Percentiles rank a stretch among this genome's conserved stretches.
Evolutionary conservation across 2,888 invertebrate species (phyloP).

Genomic region (Gnatocerus cornutus): DNA sequence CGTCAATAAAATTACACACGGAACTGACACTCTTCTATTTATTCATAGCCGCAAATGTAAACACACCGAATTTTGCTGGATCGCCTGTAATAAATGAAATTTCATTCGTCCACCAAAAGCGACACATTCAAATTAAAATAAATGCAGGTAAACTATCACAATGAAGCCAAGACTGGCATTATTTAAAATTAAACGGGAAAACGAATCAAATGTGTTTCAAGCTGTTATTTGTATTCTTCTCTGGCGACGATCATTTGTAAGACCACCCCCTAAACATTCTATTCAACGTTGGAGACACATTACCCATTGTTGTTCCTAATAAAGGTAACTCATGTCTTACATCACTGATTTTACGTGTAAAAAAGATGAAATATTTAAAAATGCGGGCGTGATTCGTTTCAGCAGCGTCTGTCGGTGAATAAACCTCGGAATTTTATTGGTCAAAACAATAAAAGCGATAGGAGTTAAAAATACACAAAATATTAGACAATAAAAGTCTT

Average conservation of each 20-base stretch:
- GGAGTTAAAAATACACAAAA: constrained; percentile 27
- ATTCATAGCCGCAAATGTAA: too few relatives aligned
- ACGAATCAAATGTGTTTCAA: constrained; percentile 52
- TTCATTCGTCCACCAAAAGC: too few relatives aligned
- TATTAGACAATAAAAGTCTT: constrained; percentile 43
- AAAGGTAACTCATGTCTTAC: constrained; percentile 58
- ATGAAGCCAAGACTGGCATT: background rate
- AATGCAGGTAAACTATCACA: constrained; percentile 17
- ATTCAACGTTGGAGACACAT: constrained; percentile 58
- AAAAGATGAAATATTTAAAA: constrained; percentile 16
- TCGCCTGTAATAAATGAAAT: too few relatives aligned
- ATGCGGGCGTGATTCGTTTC: too few relatives aligned
- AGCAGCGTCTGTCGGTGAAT: background rate
- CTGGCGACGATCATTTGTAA: constrained; percentile 50
- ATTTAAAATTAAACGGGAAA: constrained; percentile 48
- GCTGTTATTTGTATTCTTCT: constrained; percentile 51
- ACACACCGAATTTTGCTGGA: too few relatives aligned
- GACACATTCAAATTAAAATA: constrained; percentile 60
- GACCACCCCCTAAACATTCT: constrained; percentile 56
- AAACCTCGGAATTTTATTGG: constrained; percentile 12
- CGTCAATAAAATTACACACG: too few relatives aligned
- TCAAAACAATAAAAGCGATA: constrained; percentile 35
- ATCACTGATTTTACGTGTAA: constrained; percentile 51
- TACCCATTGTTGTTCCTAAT: constrained; percentile 59
- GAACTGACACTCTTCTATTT: too few relatives aligned